Conservation (phyloP, 1,140 invertebrate genomes). For the Leptestheria dahalacensis region DNA sequence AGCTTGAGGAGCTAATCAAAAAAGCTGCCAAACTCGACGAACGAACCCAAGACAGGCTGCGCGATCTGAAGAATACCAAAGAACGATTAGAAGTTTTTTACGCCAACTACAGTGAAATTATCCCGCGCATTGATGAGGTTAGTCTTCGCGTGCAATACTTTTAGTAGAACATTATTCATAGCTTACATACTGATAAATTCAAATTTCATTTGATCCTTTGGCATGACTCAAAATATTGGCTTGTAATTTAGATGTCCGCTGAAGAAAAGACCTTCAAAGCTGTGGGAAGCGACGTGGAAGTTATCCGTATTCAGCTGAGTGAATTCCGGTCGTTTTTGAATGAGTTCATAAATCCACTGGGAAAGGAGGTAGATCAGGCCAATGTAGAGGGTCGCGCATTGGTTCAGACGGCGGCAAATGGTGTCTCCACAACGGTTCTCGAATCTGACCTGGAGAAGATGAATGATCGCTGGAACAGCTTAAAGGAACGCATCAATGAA, state of each 20-base stretch:
- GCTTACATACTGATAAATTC: too few relatives aligned
- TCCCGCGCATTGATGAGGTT: constrained; percentile 55
- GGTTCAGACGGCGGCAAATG: constrained; percentile 69
- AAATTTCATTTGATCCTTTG: too few relatives aligned
- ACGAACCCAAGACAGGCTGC: constrained; percentile 51
- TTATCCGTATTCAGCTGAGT: constrained; percentile 76
- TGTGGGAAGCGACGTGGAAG: constrained; percentile 76
- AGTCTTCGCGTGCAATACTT: background rate
- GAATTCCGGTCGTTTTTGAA: constrained; percentile 61
- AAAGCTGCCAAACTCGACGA: constrained; percentile 65
- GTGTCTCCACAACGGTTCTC: constrained; percentile 62
- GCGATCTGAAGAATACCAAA: constrained; percentile 54
- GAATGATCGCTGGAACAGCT: constrained; percentile 79
- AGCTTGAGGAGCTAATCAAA: constrained; percentile 62
- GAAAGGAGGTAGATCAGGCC: constrained; percentile 60
- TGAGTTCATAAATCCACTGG: constrained; percentile 60
- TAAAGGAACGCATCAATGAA: constrained; percentile 83
- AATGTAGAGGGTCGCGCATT: constrained; percentile 67
- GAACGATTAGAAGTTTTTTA: constrained; percentile 71
- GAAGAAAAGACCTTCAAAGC: constrained; percentile 66
- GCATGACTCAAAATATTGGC: too few relatives aligned
- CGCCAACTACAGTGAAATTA: constrained; percentile 49
- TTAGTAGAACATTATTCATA: too few relatives aligned
- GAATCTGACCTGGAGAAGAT: constrained; percentile 82
- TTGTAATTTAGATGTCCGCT: constrained; percentile 32